These are phyloP conservation scores for Sphinx pinastri DNA, from an alignment of 2,888 invertebrate genomes.

Conservation along the genomic window DNA sequence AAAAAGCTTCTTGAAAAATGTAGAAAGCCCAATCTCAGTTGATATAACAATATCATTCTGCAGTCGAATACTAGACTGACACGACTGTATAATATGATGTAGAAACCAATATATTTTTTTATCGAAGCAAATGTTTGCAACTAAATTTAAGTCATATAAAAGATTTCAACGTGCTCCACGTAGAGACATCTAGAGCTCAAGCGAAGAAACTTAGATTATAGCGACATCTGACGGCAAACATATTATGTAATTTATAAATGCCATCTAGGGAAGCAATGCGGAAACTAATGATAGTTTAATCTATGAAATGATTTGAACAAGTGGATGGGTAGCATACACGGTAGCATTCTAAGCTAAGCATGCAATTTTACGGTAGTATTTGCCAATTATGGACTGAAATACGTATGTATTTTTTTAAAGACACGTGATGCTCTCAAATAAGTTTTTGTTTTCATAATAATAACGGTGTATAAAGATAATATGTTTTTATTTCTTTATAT, in stretches of 20 bases:
- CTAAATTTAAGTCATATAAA: background rate
- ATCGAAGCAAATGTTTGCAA: background rate
- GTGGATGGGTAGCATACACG: too few species aligned
- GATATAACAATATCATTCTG: too few species aligned
- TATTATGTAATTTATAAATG: background rate
- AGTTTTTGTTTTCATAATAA: background rate
- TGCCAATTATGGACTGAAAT: background rate
- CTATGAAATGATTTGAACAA: background rate
- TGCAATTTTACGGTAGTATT: background rate
- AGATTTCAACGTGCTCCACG: conserved; percentile 15
- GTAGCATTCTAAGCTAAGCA: background rate
- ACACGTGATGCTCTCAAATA: background rate
- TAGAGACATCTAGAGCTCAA: background rate
- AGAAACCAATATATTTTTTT: too few species aligned
- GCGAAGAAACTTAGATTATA: background rate
- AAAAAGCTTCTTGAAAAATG: too few species aligned
- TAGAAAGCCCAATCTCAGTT: too few species aligned
- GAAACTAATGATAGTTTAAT: background rate
- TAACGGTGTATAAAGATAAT: too few species aligned
- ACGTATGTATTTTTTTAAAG: background rate
- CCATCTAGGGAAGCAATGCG: background rate
- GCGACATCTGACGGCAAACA: background rate
- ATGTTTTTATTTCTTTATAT: too few species aligned
- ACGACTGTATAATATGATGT: too few species aligned
- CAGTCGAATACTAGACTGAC: too few species aligned